Base-by-base conservation (phyloP, 2,113 vertebrate genomes). In the Sinocyclocheilus maitianheensis region DNA sequence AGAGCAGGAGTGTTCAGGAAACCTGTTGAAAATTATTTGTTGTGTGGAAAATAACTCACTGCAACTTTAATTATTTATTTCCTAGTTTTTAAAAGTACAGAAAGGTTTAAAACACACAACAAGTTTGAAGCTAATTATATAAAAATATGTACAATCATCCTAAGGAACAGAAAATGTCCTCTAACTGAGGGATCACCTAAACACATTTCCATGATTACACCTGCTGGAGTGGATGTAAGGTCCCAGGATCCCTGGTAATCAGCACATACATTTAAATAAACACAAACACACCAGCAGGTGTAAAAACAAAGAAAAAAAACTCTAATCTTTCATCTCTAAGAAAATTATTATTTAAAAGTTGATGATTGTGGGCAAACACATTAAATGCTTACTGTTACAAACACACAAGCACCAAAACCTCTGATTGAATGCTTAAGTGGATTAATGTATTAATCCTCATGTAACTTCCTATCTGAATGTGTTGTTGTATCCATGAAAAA, bases 201-300 rank as follows among this genome's bases (percentile, higher is more conserved):
- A 62, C 72, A 72, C 30, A 83, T 84, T 75, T 67, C 46, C 9
- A 82, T 88, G 83, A 74, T 81, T 88, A 76, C 78, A 30, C 53
- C 8, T 26, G 37, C 60, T 63, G 58, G 24, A 12, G 72, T 78
- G 22, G 13, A 30, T 24, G 34, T 58, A 53, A 51, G 58, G 48
- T 69, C 30, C 71, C 55, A 53, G 65, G 34, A 65, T 62, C 71
- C 43, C 62, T 16, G 26, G 58, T 60, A 63, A 65, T 72, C 53
- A 46, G 14, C 16, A 13, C 51, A 16, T 71, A 78, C 20, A 63
- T 75, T 26, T 69, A 40, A 71, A 40, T 71, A 71, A 72, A 22
- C 16, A 84, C 9, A 62, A 46, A 76, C 43, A 48, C 51, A 53
- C 43, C 30, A 30, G 30, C 30, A 34, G 30, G 30, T 34, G 30